Evolutionary conservation across 2,113 vertebrate species (phyloP), one percentile per base, ranked within the genome.

Genomic region (Talpa occidentalis): DNA sequence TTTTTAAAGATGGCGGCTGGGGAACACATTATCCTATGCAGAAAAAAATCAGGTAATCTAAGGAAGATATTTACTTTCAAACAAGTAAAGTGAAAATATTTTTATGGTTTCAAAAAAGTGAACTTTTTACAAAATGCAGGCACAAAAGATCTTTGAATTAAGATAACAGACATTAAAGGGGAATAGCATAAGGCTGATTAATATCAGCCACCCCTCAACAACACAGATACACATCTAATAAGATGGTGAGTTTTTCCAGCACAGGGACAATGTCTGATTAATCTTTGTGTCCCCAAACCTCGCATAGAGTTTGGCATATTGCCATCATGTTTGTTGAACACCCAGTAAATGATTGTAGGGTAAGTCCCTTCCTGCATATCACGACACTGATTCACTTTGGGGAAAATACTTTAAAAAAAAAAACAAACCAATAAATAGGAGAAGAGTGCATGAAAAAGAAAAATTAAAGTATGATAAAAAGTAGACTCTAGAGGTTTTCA

Each of bases 31-130:
- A 32, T 56, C 54, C 52, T 81, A 0, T 47, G 32, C 10, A 30
- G 52, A 74, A 42, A 10, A 10, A 93, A 95, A 72, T 10, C 12
- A 76, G 12, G 32, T 64, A 59, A 90, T 9, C 52, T 66, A 88
- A 93, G 60, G 35, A 82, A 94, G 47, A 26, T 44, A 80, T 6
- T 81, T 52, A 24, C 64, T 69, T 91, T 91, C 42, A 93, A 49
- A 60, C 30, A 62, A 62, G 26, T 66, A 67, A 62, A 67, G 59
- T 56, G 40, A 91, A 42, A 74, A 72, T 42, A 44, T 15, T n/a
- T 86, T 60, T 69, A 52, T n/a, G 22, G 17, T 77, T 40, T 85
- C 11, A 44, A 49, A 81, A 81, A 47, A 4, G 4, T 81, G 17
- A 69, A 70, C 7, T 35, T 93, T 49, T 40, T 88, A 32, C 16